A percentile compares a stretch with the other conserved stretches of the same genome.
Conservation (phyloP, 2,797 vertebrate species). For the Percopsis omiscomaycus region DNA sequence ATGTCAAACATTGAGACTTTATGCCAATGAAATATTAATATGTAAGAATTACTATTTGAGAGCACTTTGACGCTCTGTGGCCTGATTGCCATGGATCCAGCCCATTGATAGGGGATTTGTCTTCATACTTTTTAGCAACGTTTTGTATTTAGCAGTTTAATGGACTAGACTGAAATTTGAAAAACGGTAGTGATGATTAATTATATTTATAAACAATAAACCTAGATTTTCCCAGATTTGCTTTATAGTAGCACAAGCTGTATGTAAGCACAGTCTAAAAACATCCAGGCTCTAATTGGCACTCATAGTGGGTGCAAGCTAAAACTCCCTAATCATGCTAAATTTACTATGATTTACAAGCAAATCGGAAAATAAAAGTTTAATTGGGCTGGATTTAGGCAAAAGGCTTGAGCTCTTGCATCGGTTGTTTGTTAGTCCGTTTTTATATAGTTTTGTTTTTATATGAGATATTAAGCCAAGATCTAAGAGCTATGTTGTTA, state of each 20-base stretch:
- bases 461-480: constrained; percentile 31
- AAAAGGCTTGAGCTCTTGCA: constrained; percentile 25
- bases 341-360: constrained; percentile 7
- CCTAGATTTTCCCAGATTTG: too few relatives aligned
- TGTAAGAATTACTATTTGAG: constrained; percentile 3
- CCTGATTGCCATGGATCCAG: constrained; percentile 2
- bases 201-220: too few relatives aligned
- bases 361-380: constrained; percentile 6
- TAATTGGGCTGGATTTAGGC: constrained; percentile 14
- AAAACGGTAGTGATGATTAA: too few relatives aligned
- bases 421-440: constrained; percentile 16
- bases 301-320: neutral
- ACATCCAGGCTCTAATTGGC: neutral
- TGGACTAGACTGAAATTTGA: neutral
- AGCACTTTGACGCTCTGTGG: constrained; percentile 27
- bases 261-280: too few relatives aligned
- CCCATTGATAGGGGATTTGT: neutral
- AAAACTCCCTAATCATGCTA: neutral
- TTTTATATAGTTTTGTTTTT: constrained; percentile 13
- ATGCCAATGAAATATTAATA: constrained; percentile 12
- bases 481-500: constrained; percentile 26
- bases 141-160: neutral
- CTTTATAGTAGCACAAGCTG: too few relatives aligned
- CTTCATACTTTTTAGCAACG: neutral
- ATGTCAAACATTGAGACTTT: neutral